Conservation (phyloP, 92 coral and sea anemone genomes). For the Plumapathes pennacea region DNA sequence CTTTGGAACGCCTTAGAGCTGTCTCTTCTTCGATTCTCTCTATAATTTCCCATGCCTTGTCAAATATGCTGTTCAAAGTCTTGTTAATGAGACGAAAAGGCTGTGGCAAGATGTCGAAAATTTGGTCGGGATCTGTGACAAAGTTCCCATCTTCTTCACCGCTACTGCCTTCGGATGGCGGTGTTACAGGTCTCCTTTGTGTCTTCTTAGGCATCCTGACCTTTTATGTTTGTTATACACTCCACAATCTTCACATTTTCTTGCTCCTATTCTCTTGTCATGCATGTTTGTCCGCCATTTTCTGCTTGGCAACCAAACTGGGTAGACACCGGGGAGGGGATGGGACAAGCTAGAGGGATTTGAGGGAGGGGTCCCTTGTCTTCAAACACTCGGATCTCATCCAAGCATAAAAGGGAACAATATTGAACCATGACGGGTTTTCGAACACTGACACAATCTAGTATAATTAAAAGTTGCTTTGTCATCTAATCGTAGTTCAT, state of each 20-base stretch:
- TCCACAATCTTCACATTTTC: too few species aligned
- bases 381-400: too few species aligned
- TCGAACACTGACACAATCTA: too few species aligned
- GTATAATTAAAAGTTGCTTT: too few species aligned
- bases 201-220: conserved; percentile 74
- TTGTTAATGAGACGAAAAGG: conserved; percentile 93
- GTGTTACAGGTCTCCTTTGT: conserved; percentile 42
- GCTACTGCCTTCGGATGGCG: conserved; percentile 66
- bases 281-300: conserved; percentile 95
- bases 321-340: too few species aligned
- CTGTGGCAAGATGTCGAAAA: conserved; percentile 91
- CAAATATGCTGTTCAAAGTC: conserved; percentile 68
- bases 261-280: too few species aligned
- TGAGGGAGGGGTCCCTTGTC: too few species aligned
- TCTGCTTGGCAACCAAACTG: conserved; percentile 66
- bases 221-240: too few species aligned
- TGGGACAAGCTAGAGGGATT: too few species aligned
- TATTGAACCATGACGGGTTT: too few species aligned
- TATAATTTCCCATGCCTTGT: conserved; percentile 82
- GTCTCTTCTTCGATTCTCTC: conserved; percentile 67
- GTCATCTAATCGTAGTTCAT: too few species aligned
- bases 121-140: conserved; percentile 84
- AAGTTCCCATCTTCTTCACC: conserved; percentile 70
- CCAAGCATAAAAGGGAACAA: too few species aligned
- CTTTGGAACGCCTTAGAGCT: conserved; percentile 69